phyloP scores from a whole-genome alignment of 1,140 invertebrate species.

The Drosophila eugracilis region DNA sequence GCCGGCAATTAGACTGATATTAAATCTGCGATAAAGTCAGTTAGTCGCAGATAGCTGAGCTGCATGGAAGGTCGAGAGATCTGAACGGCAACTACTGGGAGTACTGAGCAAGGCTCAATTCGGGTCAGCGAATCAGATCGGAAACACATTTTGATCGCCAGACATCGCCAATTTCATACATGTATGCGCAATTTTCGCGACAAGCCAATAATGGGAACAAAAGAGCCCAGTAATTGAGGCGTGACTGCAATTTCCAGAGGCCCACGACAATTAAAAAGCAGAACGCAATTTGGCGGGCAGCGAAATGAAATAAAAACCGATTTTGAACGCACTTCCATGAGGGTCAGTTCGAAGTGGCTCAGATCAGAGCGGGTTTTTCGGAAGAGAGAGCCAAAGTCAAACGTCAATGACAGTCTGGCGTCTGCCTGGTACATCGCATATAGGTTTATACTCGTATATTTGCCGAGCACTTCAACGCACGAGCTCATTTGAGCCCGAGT shows the following conservation, averaged over 20 bases:
- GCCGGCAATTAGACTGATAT: conserved; percentile 37
- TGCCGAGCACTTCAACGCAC: conserved; percentile 19
- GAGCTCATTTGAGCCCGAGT: conserved; percentile 8
- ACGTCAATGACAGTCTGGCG: conserved; percentile 61
- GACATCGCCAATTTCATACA: conserved; percentile 11
- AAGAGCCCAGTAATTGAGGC: conserved; percentile 36
- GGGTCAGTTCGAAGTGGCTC: conserved; percentile 7
- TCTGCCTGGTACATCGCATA: conserved; percentile 15
- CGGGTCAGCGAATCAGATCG: conserved; percentile 42
- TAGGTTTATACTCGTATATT: conserved; percentile 11
- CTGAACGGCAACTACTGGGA: neutral
- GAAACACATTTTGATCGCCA: conserved; percentile 35
- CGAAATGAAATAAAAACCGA: conserved; percentile 17
- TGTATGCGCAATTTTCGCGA: conserved; percentile 9
- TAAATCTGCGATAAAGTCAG: conserved; percentile 15
- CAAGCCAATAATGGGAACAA: conserved; percentile 25
- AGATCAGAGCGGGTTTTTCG: conserved; percentile 2
- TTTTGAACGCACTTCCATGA: conserved; percentile 31
- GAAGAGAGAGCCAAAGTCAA: conserved; percentile 36
- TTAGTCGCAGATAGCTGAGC: conserved; percentile 11
- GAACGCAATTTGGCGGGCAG: conserved; percentile 39
- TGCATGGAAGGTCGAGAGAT: conserved; percentile 26
- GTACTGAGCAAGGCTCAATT: conserved; percentile 4
- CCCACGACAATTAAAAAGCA: conserved; percentile 27
- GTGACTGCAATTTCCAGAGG: conserved; percentile 26